These are phyloP conservation scores for Drosophila histrio DNA, from an alignment of 2,888 invertebrate genomes.

Conservation along the genomic window DNA sequence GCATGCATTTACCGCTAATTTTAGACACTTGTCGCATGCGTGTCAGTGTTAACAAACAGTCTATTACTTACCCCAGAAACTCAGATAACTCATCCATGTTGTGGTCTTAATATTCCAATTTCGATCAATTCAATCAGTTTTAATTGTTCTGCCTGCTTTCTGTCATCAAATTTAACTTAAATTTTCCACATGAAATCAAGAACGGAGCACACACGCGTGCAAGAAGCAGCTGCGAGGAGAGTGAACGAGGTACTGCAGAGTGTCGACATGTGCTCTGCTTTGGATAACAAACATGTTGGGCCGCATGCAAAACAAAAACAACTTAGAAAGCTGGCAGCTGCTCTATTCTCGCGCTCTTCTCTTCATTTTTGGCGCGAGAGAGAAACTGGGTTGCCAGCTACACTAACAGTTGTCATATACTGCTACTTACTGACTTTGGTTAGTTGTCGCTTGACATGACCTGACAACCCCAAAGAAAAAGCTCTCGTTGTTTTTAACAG, in stretches of 20 bases:
- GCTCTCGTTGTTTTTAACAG: constrained; percentile 15
- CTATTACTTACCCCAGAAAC: constrained; percentile 57
- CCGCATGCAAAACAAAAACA: constrained; percentile 19
- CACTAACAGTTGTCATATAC: constrained; percentile 2
- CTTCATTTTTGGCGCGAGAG: constrained; percentile 21
- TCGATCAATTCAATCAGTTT: constrained; percentile 37
- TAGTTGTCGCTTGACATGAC: constrained; percentile 6
- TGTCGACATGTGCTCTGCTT: constrained; percentile 18
- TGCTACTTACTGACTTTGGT: constrained; percentile 4
- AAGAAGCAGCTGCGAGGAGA: constrained; percentile 16
- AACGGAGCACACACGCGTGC: constrained; percentile 19
- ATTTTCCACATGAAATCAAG: constrained; percentile 46
- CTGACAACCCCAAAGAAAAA: constrained; percentile 42
- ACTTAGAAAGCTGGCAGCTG: constrained; percentile 34
- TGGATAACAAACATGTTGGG: constrained; percentile 8
- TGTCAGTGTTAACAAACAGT: constrained; percentile 12
- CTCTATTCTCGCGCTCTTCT: constrained; percentile 13
- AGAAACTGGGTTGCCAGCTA: constrained; percentile 47
- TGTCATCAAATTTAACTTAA: constrained; percentile 31
- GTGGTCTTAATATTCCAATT: constrained; percentile 4
- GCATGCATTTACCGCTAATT: constrained; percentile 55
- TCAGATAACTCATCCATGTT: constrained; percentile 58
- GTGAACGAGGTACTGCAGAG: constrained; percentile 22
- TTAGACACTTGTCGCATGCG: constrained; percentile 55
- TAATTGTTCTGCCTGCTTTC: constrained; percentile 28